Evolutionary conservation across 2,888 invertebrate genomes (phyloP).

Genomic region (Gandaritis pyraliata): DNA sequence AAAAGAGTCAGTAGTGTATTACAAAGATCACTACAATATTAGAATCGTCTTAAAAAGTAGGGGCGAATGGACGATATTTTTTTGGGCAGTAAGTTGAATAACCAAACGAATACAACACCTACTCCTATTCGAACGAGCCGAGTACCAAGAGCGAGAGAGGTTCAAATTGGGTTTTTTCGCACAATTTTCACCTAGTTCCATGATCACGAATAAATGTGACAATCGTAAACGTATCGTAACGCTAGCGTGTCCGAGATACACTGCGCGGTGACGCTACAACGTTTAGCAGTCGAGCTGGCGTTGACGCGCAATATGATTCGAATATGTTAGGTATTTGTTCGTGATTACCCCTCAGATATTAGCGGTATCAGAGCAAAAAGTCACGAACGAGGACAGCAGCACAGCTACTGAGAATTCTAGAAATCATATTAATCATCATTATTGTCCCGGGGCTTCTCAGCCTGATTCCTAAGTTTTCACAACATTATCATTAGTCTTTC

Average conservation of each 20-base stretch:
- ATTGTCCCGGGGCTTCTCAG: slow-evolving; percentile 54
- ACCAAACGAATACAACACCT: not conserved
- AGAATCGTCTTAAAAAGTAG: no score
- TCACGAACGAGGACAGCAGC: slow-evolving; percentile 67
- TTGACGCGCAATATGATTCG: no score
- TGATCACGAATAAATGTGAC: no score
- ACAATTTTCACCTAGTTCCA: slow-evolving; percentile 29
- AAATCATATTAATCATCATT: slow-evolving; percentile 54
- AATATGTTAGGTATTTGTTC: no score
- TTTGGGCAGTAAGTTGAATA: no score
- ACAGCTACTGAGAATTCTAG: slow-evolving; percentile 59
- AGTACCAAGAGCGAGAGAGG: not conserved
- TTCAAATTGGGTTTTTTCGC: slow-evolving; percentile 29
- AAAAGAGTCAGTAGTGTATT: no score
- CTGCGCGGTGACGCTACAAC: no score
- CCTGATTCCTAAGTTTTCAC: slow-evolving; percentile 53
- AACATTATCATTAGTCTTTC: slow-evolving; percentile 28
- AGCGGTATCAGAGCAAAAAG: slow-evolving; percentile 70
- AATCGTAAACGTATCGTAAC: no score
- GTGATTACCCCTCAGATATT: no score
- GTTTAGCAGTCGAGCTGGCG: no score
- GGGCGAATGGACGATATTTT: not conserved
- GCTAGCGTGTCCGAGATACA: no score
- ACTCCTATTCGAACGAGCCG: not conserved
- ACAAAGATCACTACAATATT: no score